A percentile compares a stretch with the other conserved stretches of the same genome.
Evolutionary conservation across 1,140 invertebrate genomes (phyloP).

Genomic region (Lasaia peninsularis): DNA sequence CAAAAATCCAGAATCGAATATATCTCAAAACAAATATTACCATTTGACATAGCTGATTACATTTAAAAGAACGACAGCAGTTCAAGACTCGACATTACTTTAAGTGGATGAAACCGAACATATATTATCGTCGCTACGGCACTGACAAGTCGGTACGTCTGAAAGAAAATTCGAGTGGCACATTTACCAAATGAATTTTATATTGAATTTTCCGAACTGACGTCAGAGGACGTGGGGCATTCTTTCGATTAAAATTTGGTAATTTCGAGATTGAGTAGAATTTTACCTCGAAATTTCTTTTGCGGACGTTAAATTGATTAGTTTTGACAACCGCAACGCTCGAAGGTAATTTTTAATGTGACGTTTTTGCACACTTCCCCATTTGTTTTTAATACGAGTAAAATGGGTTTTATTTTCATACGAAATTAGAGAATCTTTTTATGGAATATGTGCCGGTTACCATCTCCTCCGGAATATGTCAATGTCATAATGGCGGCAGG

Average conservation of each 20-base stretch:
- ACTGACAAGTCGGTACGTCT: constrained; percentile 7
- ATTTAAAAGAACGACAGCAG: constrained; percentile 7
- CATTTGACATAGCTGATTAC: not conserved
- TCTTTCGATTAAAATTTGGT: constrained; percentile 7
- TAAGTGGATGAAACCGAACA: constrained; percentile 11
- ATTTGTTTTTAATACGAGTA: too few relatives aligned
- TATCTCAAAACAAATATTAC: not conserved
- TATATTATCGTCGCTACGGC: constrained; percentile 7
- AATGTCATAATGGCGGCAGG: too few relatives aligned
- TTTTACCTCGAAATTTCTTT: not conserved
- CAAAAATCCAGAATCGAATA: too few relatives aligned
- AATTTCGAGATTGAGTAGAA: not conserved
- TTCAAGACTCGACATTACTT: constrained; percentile 2
- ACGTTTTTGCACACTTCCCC: too few relatives aligned
- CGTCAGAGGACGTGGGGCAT: not conserved
- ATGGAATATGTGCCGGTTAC: too few relatives aligned
- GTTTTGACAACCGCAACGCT: not conserved
- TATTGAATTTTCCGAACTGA: constrained; percentile 8
- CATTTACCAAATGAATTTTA: constrained; percentile 12
- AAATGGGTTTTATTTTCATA: too few relatives aligned
- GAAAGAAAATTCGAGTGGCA: constrained; percentile 11
- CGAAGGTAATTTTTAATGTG: not conserved
- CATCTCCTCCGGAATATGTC: too few relatives aligned
- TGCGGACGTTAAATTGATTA: not conserved
- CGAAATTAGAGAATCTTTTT: too few relatives aligned